Conservation (phyloP, 2,888 invertebrate species). For the Dryadula phaetusa region DNA sequence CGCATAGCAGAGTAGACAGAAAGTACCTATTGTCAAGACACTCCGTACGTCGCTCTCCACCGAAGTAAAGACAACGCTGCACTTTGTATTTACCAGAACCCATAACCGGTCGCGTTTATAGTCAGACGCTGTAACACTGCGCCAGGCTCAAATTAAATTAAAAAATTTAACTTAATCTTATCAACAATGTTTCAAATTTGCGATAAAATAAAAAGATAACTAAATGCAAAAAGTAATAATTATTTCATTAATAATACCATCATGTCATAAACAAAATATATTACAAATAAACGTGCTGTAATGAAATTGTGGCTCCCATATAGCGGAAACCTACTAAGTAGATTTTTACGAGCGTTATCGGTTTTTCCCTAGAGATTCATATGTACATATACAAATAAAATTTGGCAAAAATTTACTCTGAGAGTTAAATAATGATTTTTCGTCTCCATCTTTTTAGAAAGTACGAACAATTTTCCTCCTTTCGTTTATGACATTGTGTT, state of each 20-base stretch:
- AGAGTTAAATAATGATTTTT: neutral
- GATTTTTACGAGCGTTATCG: constrained; percentile 25
- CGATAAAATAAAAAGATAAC: too few relatives aligned
- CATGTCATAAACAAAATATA: neutral
- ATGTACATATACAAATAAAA: constrained; percentile 5
- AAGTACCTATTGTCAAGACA: too few relatives aligned
- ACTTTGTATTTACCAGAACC: too few relatives aligned
- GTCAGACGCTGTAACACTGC: too few relatives aligned
- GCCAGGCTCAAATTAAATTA: too few relatives aligned
- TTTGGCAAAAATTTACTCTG: neutral
- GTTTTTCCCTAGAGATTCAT: constrained; percentile 6
- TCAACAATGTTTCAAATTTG: too few relatives aligned
- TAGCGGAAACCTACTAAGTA: constrained; percentile 6
- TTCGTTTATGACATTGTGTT: neutral
- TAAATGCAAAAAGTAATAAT: neutral
- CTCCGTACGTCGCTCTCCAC: too few relatives aligned
- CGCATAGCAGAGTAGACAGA: too few relatives aligned
- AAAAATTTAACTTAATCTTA: too few relatives aligned
- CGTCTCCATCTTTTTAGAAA: neutral
- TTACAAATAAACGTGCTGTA: constrained; percentile 12
- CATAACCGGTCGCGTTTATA: too few relatives aligned
- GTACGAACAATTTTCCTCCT: neutral
- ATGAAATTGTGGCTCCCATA: constrained; percentile 19
- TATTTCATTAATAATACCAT: neutral
- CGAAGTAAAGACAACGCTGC: too few relatives aligned